These are phyloP conservation scores for Loris lydekkerianus DNA, from an alignment of 2,797 vertebrate genomes.

Conservation along the genomic window DNA sequence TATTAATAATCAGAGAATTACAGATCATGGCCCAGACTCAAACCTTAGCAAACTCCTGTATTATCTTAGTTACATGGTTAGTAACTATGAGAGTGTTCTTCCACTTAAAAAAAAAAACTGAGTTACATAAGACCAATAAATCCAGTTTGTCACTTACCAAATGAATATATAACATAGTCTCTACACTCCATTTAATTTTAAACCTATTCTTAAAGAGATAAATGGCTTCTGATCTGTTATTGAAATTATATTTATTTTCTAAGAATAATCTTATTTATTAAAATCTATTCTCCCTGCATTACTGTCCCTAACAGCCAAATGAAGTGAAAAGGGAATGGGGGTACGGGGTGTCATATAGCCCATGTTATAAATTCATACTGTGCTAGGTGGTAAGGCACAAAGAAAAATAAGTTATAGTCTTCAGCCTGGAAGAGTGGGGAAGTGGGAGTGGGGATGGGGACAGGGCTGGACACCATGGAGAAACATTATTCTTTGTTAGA, in stretches of 20 bases:
- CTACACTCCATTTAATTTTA: background rate
- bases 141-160: background rate
- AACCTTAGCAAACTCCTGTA: background rate
- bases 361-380: background rate
- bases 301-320: background rate
- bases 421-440: background rate
- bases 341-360: background rate
- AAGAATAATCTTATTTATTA: background rate
- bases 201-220: slow-evolving; percentile 8
- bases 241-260: slow-evolving; percentile 22
- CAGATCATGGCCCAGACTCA: background rate
- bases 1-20: background rate
- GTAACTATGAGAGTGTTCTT: background rate
- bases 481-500: background rate
- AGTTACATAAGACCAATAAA: background rate
- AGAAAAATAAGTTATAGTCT: background rate
- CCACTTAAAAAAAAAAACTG: background rate
- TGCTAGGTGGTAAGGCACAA: background rate
- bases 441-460: background rate
- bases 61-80: background rate
- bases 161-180: slow-evolving; percentile 26
- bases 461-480: background rate
- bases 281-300: slow-evolving; percentile 4
- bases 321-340: background rate
- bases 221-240: background rate